Evolutionary conservation across 2,113 vertebrate genomes (phyloP).

Genomic region (Tyto alba): DNA sequence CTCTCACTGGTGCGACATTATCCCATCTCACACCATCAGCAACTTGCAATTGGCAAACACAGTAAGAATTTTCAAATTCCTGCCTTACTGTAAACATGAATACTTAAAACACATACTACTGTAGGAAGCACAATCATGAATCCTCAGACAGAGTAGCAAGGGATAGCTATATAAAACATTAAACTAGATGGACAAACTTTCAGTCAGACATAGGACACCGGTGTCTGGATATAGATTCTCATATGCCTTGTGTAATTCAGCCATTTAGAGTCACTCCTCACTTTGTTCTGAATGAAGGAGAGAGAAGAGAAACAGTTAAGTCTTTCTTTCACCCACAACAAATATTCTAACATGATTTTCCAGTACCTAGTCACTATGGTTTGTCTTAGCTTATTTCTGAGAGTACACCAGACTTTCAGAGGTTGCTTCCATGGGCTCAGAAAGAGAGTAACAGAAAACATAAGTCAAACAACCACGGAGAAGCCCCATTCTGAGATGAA

Average conservation of each 20-base stretch:
- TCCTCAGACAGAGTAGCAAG: not conserved
- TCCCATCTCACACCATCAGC: not conserved
- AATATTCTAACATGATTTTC: not conserved
- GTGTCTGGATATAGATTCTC: not conserved
- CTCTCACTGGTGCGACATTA: not conserved
- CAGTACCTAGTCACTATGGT: not conserved
- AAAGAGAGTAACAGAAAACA: not conserved
- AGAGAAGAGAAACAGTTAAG: not conserved
- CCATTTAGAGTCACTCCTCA: not conserved
- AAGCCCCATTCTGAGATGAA: not conserved
- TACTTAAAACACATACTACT: not conserved
- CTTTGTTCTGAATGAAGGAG: not conserved
- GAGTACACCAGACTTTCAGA: not conserved
- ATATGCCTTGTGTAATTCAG: not conserved
- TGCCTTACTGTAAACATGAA: not conserved
- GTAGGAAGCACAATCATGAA: not conserved
- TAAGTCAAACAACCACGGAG: not conserved
- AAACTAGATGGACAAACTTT: not conserved
- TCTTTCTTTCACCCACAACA: not conserved
- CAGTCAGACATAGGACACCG: not conserved
- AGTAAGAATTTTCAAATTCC: not conserved
- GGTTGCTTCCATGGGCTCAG: not conserved
- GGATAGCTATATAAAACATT: not conserved
- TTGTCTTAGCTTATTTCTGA: not conserved
- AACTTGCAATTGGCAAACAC: not conserved